Percentiles rank a stretch among this genome's conserved stretches.
Conservation (phyloP, 2,797 vertebrate species). For the Carcharodon carcharias region DNA sequence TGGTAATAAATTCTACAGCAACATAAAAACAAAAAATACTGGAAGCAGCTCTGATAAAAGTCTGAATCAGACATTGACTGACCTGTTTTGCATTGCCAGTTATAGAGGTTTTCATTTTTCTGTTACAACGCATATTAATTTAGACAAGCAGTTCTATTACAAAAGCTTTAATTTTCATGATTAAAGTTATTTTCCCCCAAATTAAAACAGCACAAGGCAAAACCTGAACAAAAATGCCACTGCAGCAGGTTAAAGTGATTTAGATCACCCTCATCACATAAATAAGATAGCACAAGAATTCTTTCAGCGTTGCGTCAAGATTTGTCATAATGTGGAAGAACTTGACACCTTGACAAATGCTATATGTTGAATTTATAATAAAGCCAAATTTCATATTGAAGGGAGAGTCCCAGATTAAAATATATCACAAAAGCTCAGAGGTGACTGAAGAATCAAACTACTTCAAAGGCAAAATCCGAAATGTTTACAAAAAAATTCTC, state of each 20-base stretch:
- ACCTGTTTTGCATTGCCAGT: not conserved
- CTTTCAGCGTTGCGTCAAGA: not conserved
- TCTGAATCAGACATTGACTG: not conserved
- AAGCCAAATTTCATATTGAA: not conserved
- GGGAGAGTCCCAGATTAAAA: not conserved
- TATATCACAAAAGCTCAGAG: not conserved
- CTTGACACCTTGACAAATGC: not conserved
- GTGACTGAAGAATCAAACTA: not conserved
- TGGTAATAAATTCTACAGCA: not conserved
- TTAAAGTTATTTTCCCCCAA: not conserved
- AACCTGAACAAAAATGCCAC: not conserved
- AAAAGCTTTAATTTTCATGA: not conserved
- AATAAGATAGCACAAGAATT: not conserved
- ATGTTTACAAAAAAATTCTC: not conserved
- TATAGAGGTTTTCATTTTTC: not conserved
- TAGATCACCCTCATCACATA: not conserved
- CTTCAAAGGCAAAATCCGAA: not conserved
- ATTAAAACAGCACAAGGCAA: not conserved
- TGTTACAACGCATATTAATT: not conserved
- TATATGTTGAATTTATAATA: not conserved
- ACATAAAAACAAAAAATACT: not conserved
- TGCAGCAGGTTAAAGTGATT: not conserved
- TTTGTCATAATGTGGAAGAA: not conserved
- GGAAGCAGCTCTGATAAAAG: not conserved
- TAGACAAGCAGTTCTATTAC: not conserved